phyloP scores from a whole-genome alignment of 2,797 vertebrate genomes.

The Corythornis leucogaster region DNA sequence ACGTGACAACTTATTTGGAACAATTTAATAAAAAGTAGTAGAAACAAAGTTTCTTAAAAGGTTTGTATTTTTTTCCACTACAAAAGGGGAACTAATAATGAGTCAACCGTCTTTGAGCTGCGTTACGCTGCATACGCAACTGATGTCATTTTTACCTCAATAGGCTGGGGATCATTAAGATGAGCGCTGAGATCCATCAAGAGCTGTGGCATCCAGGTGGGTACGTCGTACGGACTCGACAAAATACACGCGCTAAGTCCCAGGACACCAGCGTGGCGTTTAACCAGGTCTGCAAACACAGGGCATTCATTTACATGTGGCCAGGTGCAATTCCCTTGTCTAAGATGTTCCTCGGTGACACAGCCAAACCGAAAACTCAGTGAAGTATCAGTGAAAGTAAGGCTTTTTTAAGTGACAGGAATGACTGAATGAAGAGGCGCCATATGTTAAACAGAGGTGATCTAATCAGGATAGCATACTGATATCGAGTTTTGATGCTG shows the following conservation, averaged over 20 bases:
- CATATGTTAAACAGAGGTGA: neutral
- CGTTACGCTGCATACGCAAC: fast-evolving
- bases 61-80: neutral
- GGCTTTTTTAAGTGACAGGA: neutral
- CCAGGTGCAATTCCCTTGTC: neutral
- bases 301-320: neutral
- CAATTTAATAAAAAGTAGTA: neutral
- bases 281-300: conserved; percentile 86
- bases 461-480: neutral
- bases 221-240: conserved; percentile 95
- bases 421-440: neutral
- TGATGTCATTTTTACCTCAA: conserved; percentile 83
- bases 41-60: neutral
- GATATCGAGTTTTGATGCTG: neutral
- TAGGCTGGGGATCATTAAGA: conserved; percentile 96
- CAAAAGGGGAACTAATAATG: neutral
- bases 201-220: conserved; percentile 98
- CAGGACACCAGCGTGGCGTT: conserved; percentile 93
- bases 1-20: neutral
- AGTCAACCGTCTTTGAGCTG: neutral
- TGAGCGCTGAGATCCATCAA: conserved; percentile 97
- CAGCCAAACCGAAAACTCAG: neutral
- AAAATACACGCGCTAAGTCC: conserved; percentile 95
- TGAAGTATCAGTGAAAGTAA: neutral
- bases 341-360: neutral